Evolutionary conservation across 2,888 invertebrate genomes (phyloP), one percentile per base, ranked within the genome.

Genomic region (Odontothrips loti): DNA sequence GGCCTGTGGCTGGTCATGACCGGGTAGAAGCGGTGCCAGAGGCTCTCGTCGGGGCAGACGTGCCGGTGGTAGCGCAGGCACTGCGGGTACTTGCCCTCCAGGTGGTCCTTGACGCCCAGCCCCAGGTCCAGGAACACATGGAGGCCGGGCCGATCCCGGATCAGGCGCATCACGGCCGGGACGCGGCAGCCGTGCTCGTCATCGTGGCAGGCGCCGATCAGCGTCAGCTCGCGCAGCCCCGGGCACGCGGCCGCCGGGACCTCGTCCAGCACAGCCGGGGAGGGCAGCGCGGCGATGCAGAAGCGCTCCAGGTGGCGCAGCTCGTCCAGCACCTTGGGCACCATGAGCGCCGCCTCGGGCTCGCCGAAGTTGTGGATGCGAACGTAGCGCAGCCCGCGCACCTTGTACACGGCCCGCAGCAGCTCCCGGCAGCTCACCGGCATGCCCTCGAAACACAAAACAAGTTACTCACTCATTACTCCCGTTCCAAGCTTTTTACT

Each of bases 81-180:
- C 27, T 75, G 11, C 23, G 68, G 68, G 68, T 27, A 75, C 23
- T n/a, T 12, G 68, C 27, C 27, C 68, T 75, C 68, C 23, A 75
- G 68, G 23, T 27, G 68, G 1, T 27, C 23, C 27, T 1, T 27
- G 1, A 75, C 68, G 68, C 68, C 68, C 23, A 75, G 68, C 23
- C 68, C 68, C 68, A 75, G 68, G 68, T 75, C 68, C 68, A 75
- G 68, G 68, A 75, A 75, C 68, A 75, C 68, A 27, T 75, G 68
- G 23, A 75, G 68, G 11, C 12, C 23, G 23, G 68, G 68, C 23
- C 68, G 68, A 10, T 75, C 23, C 23, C 27, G 68, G 23, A 75
- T n/a, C 27, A 75, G 68, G 27, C 68, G 68, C 68, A 27, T 23
- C 23, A 27, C 27, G 68, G 68, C 68, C 11, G 68, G 68, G 23